phyloP scores from a whole-genome alignment of 2,113 vertebrate genomes.

The Egretta garzetta region DNA sequence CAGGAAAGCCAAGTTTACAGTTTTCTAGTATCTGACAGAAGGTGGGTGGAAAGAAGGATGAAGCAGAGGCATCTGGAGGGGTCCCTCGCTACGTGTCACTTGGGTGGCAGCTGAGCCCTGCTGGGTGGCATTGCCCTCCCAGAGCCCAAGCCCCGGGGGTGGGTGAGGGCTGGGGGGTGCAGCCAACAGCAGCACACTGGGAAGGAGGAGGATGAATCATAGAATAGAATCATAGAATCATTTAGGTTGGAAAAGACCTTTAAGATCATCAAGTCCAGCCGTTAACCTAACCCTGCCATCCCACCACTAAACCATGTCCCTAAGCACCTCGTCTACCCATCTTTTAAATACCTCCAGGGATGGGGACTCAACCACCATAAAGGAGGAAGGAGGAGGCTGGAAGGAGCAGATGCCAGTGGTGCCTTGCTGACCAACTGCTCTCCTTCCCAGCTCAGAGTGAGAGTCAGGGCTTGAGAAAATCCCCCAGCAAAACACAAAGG shows the following conservation, averaged over 20 bases:
- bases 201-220: too few relatives aligned
- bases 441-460: neutral
- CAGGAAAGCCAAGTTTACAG: neutral
- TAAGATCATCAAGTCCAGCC: too few relatives aligned
- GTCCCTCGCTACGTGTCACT: neutral
- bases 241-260: too few relatives aligned
- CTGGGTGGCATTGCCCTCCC: neutral
- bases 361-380: too few relatives aligned
- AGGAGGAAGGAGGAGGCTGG: neutral
- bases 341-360: too few relatives aligned
- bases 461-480: neutral
- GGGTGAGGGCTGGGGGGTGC: neutral
- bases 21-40: neutral
- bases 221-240: too few relatives aligned
- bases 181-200: neutral
- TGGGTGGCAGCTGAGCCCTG: neutral
- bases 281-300: too few relatives aligned
- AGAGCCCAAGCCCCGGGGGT: neutral
- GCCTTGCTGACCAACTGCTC: neutral
- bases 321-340: too few relatives aligned
- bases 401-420: neutral
- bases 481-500: neutral
- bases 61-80: neutral
- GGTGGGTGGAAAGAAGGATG: neutral
- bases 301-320: too few relatives aligned